Percentiles rank a stretch among this genome's conserved stretches.
Evolutionary conservation across 2,888 invertebrate genomes (phyloP).

Genomic region (Athetis lepigone): DNA sequence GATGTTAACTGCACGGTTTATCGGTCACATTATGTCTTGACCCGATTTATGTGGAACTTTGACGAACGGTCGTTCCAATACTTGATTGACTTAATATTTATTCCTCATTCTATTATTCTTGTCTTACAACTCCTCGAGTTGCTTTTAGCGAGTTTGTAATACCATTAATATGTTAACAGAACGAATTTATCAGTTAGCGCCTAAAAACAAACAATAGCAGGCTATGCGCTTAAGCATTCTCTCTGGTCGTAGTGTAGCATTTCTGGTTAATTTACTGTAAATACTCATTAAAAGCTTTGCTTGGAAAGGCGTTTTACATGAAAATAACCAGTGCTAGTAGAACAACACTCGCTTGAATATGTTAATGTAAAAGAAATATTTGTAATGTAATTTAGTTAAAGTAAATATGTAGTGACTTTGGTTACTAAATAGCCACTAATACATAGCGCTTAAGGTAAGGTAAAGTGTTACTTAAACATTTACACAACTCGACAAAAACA

Average conservation of each 20-base stretch:
- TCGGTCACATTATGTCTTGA: conserved; percentile 70
- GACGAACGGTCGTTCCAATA: conserved; percentile 47
- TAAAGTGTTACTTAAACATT: conserved; percentile 53
- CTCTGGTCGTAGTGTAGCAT: conserved; percentile 33
- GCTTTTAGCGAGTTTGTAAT: conserved; percentile 13
- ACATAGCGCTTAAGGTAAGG: neutral
- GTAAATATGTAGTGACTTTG: conserved; percentile 26
- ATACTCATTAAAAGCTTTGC: conserved; percentile 54
- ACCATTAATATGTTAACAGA: conserved; percentile 10
- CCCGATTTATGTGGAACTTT: conserved; percentile 67
- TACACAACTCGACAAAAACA: conserved; percentile 69
- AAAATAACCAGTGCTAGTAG: conserved; percentile 17
- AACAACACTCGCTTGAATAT: conserved; percentile 28
- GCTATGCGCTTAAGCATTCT: conserved; percentile 17
- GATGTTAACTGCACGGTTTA: conserved; percentile 70
- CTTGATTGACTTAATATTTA: conserved; percentile 46
- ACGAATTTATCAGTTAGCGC: neutral
- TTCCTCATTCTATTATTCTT: conserved; percentile 19
- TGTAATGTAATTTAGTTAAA: no score
- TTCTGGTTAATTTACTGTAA: conserved; percentile 54
- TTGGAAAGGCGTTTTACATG: conserved; percentile 30
- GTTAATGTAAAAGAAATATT: conserved; percentile 35
- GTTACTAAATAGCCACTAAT: conserved; percentile 9
- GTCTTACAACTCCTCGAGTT: conserved; percentile 9
- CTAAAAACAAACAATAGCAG: conserved; percentile 17